Conservation (phyloP, 64 coral and sea anemone genomes). For the Acropora tenuis region DNA sequence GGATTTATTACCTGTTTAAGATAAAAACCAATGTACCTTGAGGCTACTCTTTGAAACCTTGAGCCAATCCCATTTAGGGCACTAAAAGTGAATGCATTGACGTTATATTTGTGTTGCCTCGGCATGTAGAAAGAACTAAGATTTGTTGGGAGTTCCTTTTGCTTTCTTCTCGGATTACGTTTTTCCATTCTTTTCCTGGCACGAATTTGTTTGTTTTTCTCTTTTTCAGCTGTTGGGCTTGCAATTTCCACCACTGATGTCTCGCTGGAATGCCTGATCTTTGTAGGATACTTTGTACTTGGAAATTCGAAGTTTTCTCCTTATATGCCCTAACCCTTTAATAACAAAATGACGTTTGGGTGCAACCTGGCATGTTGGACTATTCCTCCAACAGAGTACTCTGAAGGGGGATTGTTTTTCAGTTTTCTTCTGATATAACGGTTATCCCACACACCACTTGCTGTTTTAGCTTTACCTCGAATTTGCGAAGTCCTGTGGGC, state of each 20-base stretch:
- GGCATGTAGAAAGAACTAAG: slow-evolving; percentile 11
- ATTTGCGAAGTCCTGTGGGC: not conserved
- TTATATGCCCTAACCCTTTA: not conserved
- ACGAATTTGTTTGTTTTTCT: slow-evolving; percentile 24
- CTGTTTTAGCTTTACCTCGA: too few species aligned
- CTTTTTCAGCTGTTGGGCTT: slow-evolving; percentile 38
- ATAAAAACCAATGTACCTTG: not conserved
- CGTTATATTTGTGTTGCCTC: slow-evolving; percentile 2
- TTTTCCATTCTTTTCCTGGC: slow-evolving; percentile 43
- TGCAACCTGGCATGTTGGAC: slow-evolving; percentile 40
- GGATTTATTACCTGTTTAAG: not conserved
- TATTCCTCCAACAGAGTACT: slow-evolving; percentile 52
- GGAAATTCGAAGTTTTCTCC: slow-evolving; percentile 22
- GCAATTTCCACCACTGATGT: slow-evolving; percentile 70
- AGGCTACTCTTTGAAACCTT: not conserved
- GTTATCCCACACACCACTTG: not conserved
- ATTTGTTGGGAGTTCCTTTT: slow-evolving; percentile 5
- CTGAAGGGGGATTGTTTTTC: slow-evolving; percentile 58
- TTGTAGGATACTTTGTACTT: slow-evolving; percentile 49
- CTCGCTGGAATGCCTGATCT: not conserved
- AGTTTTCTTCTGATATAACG: slow-evolving; percentile 32
- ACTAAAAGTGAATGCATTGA: not conserved
- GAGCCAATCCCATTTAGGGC: not conserved
- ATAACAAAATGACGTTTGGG: slow-evolving; percentile 62
- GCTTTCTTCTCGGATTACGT: not conserved